phyloP scores from a whole-genome alignment of 1,140 invertebrate species.

The Orchestia grillus region DNA sequence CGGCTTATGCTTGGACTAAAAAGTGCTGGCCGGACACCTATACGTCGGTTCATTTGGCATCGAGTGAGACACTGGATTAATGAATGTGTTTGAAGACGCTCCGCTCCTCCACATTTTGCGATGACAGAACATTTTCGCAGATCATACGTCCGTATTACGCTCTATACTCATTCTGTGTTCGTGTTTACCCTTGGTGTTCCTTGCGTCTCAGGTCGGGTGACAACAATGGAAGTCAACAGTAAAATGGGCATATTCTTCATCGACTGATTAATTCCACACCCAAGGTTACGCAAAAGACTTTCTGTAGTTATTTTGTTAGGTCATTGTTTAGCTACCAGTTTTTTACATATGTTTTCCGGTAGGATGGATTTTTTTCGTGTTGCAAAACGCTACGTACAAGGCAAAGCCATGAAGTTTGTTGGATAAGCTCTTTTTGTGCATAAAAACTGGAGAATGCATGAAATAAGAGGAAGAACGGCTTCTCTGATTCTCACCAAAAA shows the following conservation, averaged over 20 bases:
- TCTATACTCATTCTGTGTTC: background rate
- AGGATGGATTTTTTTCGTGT: too few relatives aligned
- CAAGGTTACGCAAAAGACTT: background rate
- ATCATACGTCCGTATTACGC: background rate
- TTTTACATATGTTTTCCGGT: background rate
- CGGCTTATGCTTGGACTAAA: background rate
- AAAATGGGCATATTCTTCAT: background rate
- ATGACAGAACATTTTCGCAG: background rate
- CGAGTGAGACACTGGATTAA: conserved; percentile 41
- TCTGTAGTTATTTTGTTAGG: background rate
- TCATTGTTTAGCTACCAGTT: background rate
- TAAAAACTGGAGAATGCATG: too few relatives aligned
- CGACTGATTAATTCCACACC: background rate
- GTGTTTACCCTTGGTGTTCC: background rate
- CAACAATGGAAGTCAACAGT: background rate
- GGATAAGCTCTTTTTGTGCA: too few relatives aligned
- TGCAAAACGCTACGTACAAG: too few relatives aligned
- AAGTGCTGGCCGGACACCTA: conserved; percentile 15
- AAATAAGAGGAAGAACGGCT: too few relatives aligned
- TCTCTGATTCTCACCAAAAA: too few relatives aligned
- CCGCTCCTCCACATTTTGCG: background rate
- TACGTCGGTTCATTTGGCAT: conserved; percentile 57
- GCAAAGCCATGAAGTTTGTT: too few relatives aligned
- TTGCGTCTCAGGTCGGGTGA: background rate
- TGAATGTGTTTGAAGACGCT: conserved; percentile 51